Conservation (phyloP, 1,140 invertebrate genomes). For the Holotrichia oblita region DNA sequence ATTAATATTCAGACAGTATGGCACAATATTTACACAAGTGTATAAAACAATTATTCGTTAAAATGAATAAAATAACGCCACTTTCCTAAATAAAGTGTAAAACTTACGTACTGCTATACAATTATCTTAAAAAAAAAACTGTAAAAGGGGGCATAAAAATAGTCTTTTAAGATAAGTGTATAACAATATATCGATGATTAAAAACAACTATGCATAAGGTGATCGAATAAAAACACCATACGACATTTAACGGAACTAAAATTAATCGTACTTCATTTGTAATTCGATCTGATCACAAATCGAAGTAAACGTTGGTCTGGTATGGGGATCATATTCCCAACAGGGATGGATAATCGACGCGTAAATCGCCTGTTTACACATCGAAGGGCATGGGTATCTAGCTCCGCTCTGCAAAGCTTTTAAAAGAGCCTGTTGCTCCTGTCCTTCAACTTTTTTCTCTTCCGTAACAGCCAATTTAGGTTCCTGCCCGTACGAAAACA, state of each 20-base stretch:
- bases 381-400: constrained; percentile 74
- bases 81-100: constrained; percentile 4
- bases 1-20: background rate
- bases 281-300: constrained; percentile 62
- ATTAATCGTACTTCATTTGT: constrained; percentile 2
- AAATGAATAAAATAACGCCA: background rate
- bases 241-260: background rate
- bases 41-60: background rate
- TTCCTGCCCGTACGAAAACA: constrained; percentile 86
- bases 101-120: background rate
- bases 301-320: constrained; percentile 77
- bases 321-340: constrained; percentile 76
- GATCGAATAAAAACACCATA: background rate
- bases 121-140: background rate
- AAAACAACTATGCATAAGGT: background rate
- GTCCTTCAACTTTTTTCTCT: constrained; percentile 55
- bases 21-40: constrained; percentile 1
- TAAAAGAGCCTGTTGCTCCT: constrained; percentile 64
- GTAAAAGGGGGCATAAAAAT: background rate
- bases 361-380: constrained; percentile 79
- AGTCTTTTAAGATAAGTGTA: background rate
- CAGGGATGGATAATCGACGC: constrained; percentile 79
- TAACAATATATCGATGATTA: background rate
- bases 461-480: constrained; percentile 70
- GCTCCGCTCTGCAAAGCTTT: constrained; percentile 68